These are phyloP conservation scores for Itoplectis maculator DNA, from an alignment of 2,888 invertebrate genomes.

Conservation along the genomic window DNA sequence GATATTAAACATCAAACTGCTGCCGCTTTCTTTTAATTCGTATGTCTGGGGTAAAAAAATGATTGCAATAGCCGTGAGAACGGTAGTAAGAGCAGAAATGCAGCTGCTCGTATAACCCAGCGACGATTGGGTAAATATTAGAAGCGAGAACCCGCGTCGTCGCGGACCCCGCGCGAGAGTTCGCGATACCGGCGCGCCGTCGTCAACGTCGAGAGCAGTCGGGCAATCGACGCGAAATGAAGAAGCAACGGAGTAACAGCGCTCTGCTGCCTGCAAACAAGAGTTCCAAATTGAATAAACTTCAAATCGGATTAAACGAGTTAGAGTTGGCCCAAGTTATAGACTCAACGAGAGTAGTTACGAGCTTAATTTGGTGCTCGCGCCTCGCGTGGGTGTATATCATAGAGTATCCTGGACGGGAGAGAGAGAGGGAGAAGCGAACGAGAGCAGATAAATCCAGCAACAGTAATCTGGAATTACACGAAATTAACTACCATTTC, in stretches of 20 bases:
- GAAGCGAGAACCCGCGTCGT: not conserved
- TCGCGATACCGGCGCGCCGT: not conserved
- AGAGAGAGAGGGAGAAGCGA: not conserved
- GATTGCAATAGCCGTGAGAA: not conserved
- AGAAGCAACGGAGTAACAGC: not conserved
- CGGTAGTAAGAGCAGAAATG: not conserved
- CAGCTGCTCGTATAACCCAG: not conserved
- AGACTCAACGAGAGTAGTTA: conserved; percentile 62
- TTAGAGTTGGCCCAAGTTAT: conserved; percentile 66
- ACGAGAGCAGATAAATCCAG: not conserved
- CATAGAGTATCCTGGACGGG: conserved; percentile 1
- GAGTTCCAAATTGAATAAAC: conserved; percentile 69
- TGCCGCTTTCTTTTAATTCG: no score
- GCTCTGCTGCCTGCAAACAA: conserved; percentile 69
- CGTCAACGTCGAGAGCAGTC: conserved; percentile 3
- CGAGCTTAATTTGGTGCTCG: conserved; percentile 64
- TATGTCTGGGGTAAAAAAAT: no score
- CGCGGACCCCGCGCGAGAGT: not conserved
- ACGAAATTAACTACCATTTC: not conserved
- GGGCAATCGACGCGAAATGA: conserved; percentile 8
- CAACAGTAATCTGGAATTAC: not conserved
- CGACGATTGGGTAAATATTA: not conserved
- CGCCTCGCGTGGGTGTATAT: conserved; percentile 25
- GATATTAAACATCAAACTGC: no score
- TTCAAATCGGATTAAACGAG: conserved; percentile 66